Conservation (phyloP, 2,888 invertebrate genomes). For the Acanthoscelides obtectus region DNA sequence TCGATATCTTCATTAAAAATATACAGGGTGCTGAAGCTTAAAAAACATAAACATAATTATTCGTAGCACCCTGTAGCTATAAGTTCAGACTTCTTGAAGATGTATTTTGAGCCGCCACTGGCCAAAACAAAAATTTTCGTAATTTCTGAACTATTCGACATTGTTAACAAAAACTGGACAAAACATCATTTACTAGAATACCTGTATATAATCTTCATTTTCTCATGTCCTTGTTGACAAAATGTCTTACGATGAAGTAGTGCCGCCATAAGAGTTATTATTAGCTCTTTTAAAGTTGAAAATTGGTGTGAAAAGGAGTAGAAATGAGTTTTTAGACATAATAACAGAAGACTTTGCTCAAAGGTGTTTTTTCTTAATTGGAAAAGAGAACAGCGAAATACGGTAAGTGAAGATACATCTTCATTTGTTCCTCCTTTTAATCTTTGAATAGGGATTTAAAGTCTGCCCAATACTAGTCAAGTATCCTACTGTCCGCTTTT, state of each 20-base stretch:
- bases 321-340: background rate
- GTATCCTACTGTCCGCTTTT: too few relatives aligned
- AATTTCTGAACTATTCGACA: background rate
- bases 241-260: background rate
- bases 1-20: too few relatives aligned
- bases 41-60: too few relatives aligned
- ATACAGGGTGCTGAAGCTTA: too few relatives aligned
- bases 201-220: too few relatives aligned
- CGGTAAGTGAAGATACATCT: background rate
- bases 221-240: background rate
- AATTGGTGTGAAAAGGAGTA: too few relatives aligned
- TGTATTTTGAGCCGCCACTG: background rate
- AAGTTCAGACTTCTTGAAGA: background rate
- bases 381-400: background rate
- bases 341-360: background rate
- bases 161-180: background rate
- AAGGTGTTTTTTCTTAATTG: background rate
- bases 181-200: background rate
- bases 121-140: background rate
- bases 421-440: too few relatives aligned
- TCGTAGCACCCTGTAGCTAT: too few relatives aligned
- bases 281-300: background rate
- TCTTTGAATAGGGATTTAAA: too few relatives aligned
- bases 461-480: too few relatives aligned
- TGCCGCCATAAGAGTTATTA: background rate